These are phyloP conservation scores for Ptiloglossa arizonensis DNA, from an alignment of 1,140 invertebrate genomes.

Conservation along the genomic window DNA sequence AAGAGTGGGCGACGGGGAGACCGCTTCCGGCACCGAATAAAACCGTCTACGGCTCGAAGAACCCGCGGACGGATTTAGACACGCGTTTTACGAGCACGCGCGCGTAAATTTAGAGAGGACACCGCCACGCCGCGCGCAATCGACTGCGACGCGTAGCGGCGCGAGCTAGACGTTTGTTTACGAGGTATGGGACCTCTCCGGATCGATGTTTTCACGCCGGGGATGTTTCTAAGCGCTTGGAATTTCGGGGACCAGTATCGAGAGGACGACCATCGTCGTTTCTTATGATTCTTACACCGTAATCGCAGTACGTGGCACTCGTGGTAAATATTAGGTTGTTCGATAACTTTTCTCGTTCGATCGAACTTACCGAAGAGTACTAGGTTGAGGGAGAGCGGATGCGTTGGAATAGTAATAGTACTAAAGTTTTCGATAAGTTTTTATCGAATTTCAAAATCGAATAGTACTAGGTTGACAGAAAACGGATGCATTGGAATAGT, in stretches of 20 bases:
- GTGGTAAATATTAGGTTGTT: background rate
- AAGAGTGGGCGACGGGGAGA: constrained; percentile 14
- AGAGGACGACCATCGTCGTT: background rate
- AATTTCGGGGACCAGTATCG: background rate
- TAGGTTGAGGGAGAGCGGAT: too few species aligned
- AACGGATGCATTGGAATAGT: too few species aligned
- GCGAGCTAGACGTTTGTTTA: constrained; percentile 55
- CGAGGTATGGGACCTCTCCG: background rate
- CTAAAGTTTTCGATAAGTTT: too few species aligned
- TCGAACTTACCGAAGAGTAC: too few species aligned
- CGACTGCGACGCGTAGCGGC: constrained; percentile 31
- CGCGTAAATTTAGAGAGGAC: constrained; percentile 59
- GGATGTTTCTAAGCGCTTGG: background rate
- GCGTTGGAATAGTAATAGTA: too few species aligned
- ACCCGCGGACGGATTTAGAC: constrained; percentile 55
- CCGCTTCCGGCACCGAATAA: constrained; percentile 56
- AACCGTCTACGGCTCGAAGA: constrained; percentile 50
- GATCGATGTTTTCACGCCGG: background rate
- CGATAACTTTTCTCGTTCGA: too few species aligned
- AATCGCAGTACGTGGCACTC: constrained; percentile 10
- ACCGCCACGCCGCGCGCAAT: constrained; percentile 40
- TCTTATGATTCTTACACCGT: too few species aligned
- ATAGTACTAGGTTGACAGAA: too few species aligned
- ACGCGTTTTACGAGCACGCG: constrained; percentile 50
- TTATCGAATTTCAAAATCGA: too few species aligned